A percentile compares a stretch with the other conserved stretches of the same genome.
Conservation (phyloP, 2,797 vertebrate genomes). For the Gymnoscopelus microlampas region DNA sequence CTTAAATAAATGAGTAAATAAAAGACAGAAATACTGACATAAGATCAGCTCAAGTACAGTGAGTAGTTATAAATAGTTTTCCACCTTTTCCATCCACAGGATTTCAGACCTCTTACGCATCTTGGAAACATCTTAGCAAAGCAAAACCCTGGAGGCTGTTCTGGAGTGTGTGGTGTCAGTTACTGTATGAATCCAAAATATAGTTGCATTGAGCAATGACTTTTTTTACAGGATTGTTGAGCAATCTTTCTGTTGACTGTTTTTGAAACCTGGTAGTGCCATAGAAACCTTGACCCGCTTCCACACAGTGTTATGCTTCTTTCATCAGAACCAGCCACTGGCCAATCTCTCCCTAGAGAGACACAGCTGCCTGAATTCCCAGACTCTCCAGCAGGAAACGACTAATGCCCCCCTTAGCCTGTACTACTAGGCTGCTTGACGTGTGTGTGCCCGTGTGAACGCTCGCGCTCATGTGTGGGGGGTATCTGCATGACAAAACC, state of each 20-base stretch:
- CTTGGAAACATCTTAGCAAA: constrained; percentile 39
- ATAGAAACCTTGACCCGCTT: constrained; percentile 14
- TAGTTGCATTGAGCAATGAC: constrained; percentile 53
- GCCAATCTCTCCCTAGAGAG: constrained; percentile 45
- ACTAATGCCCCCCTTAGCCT: constrained; percentile 56
- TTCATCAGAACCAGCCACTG: constrained; percentile 36
- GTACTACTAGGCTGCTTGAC: constrained; percentile 11
- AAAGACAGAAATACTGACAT: background rate
- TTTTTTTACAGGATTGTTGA: constrained; percentile 38
- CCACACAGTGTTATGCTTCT: constrained; percentile 42
- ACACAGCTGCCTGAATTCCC: constrained; percentile 51
- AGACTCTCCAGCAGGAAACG: constrained; percentile 61
- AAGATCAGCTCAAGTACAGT: background rate
- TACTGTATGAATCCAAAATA: constrained; percentile 41
- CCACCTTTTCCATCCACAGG: constrained; percentile 15
- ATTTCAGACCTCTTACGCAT: constrained; percentile 38
- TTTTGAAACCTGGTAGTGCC: constrained; percentile 31
- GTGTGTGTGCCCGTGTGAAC: constrained; percentile 1
- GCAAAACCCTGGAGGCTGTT: constrained; percentile 42
- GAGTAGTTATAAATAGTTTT: constrained; percentile 3
- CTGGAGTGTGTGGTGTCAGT: constrained; percentile 46
- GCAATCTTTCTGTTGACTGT: constrained; percentile 32
- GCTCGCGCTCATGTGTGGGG: constrained; percentile 8
- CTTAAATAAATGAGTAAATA: background rate
- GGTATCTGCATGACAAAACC: too few species aligned